Evolutionary conservation across 2,888 invertebrate genomes (phyloP), one percentile per base, ranked within the genome.

Genomic region (Folsomia candida): DNA sequence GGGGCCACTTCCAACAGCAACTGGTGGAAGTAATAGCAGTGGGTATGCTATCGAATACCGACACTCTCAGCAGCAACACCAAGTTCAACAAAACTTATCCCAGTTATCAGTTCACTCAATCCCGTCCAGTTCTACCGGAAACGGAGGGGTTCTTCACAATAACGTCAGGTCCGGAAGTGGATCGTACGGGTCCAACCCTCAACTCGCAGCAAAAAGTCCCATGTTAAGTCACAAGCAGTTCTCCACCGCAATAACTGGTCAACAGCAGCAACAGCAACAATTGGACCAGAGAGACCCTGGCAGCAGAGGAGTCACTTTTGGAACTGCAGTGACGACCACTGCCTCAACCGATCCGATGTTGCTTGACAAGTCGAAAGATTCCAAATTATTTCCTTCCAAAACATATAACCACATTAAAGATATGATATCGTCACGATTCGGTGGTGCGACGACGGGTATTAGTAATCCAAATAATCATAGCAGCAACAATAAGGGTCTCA

Each of bases 371-470:
- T 47, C 70, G 26, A 78, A 79, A 61, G 78, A 78, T 37, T 68
- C 75, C 4, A 84, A 86, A 61, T 83, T 84, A 69, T 88, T 90
- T n/a, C 88, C 90, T 71, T 88, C 89, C 60, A 90, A 91, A 83
- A 91, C 91, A 0, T 91, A 91, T 81, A 90, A 92, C 82, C 91
- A 91, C 2, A 87, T 92, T 74, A 91, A 91, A 85, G 91, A 91
- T 81, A 90, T 92, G 86, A 91, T 92, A 81, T 91, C 91, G 25
- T 91, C 89, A 82, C 88, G 89, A 81, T 91, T 92, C 82, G 90
- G 90, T 80, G 66, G 66, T 61, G 88, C 86, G 27, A 65, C 47
- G 79, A 88, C 87, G 59, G 85, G 83, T 81, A 88, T 24, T 47
- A 37, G 26, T 51, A 62, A 58, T 25, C 4, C 14, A 28, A 68